These are phyloP conservation scores for Aegotheles bennettii DNA, from an alignment of 2,113 vertebrate species.

Conservation along the genomic window DNA sequence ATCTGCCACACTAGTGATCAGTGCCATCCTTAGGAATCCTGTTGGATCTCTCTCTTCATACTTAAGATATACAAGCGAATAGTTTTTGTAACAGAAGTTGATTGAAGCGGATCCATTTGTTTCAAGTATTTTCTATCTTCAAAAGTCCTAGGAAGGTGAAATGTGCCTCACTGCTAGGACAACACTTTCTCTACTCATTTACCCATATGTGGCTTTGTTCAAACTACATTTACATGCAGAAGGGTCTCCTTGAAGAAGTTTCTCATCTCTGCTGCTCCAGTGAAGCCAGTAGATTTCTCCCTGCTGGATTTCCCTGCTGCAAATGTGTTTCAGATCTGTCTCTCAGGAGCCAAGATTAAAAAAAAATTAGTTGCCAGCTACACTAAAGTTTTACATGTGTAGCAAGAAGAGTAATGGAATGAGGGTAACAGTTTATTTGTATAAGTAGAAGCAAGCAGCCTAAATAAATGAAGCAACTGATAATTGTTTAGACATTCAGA, in stretches of 20 bases:
- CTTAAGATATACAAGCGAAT: not conserved
- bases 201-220: not conserved
- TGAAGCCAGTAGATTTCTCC: not conserved
- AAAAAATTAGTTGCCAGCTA: not conserved
- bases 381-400: not conserved
- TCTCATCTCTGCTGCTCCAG: not conserved
- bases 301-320: not conserved
- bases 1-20: not conserved
- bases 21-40: not conserved
- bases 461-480: slow-evolving; percentile 55
- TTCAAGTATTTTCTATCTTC: not conserved
- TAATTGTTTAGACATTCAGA: slow-evolving; percentile 32
- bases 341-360: not conserved
- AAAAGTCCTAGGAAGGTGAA: not conserved
- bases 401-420: slow-evolving; percentile 20
- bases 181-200: not conserved
- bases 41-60: not conserved
- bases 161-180: not conserved
- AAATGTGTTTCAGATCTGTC: not conserved
- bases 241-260: not conserved
- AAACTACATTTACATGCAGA: not conserved
- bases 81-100: rapidly evolving
- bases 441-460: slow-evolving; percentile 7
- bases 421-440: slow-evolving; percentile 38
- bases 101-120: not conserved